Evolutionary conservation across 2,888 invertebrate genomes (phyloP), one percentile per base, ranked within the genome.

Genomic region (Cosmopolites sordidus): DNA sequence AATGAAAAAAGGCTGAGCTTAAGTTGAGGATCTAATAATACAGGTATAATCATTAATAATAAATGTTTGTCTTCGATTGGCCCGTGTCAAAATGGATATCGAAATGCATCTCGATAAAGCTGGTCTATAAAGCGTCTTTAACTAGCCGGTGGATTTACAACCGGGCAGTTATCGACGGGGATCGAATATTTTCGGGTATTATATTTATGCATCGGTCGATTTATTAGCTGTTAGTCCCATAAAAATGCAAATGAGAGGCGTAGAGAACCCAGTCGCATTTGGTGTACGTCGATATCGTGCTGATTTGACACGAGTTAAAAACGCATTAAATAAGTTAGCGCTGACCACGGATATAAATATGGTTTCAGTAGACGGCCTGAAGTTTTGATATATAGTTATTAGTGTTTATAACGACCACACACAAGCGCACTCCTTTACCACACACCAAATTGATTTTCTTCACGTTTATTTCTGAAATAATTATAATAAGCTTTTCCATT

Each of bases 271-370:
- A 12, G n/a, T 5, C 33, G 47, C 16, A 47, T 47, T 47, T 47
- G 33, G 33, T 40, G 47, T 47, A 16, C 29, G 42, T 42, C 48
- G 41, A 42, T 42, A 55, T 60, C 60, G 59, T 54, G 61, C 60
- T 60, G 60, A 52, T 59, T 56, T 54, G 45, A 59, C 57, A 48
- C 58, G 55, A 52, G 48, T 51, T 55, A 58, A 57, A 58, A 48
- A 56, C 48, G 58, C 45, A 62, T 55, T 62, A 60, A 62, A 62
- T 62, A 58, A 62, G 60, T 62, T 62, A 58, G 57, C 55, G 58
- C 22, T 22, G 39, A 37, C 39, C 16, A 39, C 2, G 16, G 27
- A 27, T 47, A 47, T 47, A 47, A 47, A 47, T 39, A 47, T 14
- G 40, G 16, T 6, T 27, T 47, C 39, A 18, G 8, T 38, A 47